A percentile compares a stretch with the other conserved stretches of the same genome.
Conservation (phyloP, 1,140 invertebrate genomes). For the Drosophila arawakana region DNA sequence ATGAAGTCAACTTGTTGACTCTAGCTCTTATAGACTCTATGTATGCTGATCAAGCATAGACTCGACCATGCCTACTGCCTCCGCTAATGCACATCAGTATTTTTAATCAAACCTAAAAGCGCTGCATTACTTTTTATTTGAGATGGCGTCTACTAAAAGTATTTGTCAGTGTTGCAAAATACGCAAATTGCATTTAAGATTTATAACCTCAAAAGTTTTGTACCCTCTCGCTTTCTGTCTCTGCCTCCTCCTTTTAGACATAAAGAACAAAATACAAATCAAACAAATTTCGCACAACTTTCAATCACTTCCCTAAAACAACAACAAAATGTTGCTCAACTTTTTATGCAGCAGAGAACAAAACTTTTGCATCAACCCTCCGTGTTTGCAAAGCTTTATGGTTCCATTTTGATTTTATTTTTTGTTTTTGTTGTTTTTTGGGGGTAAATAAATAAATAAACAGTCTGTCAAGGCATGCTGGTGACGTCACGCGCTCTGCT, state of each 20-base stretch:
- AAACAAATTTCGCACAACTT: slow-evolving; percentile 23
- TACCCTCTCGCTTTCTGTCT: neutral
- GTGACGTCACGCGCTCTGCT: slow-evolving; percentile 28
- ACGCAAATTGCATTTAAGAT: slow-evolving; percentile 76
- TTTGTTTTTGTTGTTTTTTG: neutral
- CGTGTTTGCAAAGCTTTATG: neutral
- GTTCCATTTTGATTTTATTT: neutral
- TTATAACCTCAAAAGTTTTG: slow-evolving; percentile 56
- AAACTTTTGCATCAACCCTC: slow-evolving; percentile 40
- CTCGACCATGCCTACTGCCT: too few species aligned
- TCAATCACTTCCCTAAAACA: slow-evolving; percentile 33
- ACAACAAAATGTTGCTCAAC: slow-evolving; percentile 12
- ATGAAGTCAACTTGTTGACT: too few species aligned
- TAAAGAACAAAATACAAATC: slow-evolving; percentile 22
- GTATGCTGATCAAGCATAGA: too few species aligned
- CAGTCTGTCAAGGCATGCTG: slow-evolving; percentile 35
- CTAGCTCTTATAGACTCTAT: too few species aligned
- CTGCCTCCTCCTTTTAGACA: neutral
- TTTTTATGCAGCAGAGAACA: slow-evolving; percentile 21
- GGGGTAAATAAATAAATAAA: slow-evolving; percentile 45
- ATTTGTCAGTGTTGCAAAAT: slow-evolving; percentile 36
- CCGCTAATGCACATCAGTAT: too few species aligned
- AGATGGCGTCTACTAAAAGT: slow-evolving; percentile 38
- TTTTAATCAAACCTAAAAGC: too few species aligned
- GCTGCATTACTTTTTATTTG: too few species aligned